These are phyloP conservation scores for Anastrepha obliqua DNA, from an alignment of 1,140 invertebrate species.

Conservation along the genomic window DNA sequence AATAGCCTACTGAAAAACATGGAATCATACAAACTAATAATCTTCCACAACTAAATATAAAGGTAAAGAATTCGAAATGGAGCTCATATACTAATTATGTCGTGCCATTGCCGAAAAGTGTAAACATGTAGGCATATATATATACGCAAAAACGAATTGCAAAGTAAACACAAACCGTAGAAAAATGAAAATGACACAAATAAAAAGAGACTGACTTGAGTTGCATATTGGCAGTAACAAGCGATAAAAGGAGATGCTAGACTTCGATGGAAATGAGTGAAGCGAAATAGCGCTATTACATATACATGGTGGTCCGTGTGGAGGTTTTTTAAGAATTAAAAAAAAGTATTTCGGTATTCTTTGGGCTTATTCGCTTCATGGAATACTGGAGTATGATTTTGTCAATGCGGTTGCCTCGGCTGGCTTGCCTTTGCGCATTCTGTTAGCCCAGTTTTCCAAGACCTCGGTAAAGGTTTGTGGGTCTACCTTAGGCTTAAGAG, in stretches of 20 bases:
- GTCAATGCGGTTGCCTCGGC: no score
- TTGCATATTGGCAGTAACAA: neutral
- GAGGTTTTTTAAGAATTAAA: no score
- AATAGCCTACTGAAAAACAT: constrained; percentile 20
- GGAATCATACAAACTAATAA: constrained; percentile 45
- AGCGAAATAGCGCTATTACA: no score
- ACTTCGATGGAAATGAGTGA: neutral
- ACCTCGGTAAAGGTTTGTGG: no score
- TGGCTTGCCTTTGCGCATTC: no score
- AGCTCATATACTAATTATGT: constrained; percentile 66
- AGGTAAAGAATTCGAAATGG: constrained; percentile 26
- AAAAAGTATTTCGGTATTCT: no score
- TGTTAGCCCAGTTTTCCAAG: no score
- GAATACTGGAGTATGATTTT: no score
- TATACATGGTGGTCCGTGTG: no score
- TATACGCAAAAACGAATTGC: constrained; percentile 44
- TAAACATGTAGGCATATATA: constrained; percentile 57
- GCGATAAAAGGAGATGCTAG: neutral
- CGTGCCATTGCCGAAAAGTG: constrained; percentile 69
- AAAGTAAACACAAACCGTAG: constrained; percentile 51
- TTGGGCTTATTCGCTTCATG: no score
- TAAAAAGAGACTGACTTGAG: constrained; percentile 51
- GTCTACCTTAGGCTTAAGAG: no score
- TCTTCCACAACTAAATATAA: constrained; percentile 34
- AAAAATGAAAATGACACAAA: constrained; percentile 59